phyloP scores from a whole-genome alignment of 53 echinoderm and acorn worm genomes.

The Henricia sp. region DNA sequence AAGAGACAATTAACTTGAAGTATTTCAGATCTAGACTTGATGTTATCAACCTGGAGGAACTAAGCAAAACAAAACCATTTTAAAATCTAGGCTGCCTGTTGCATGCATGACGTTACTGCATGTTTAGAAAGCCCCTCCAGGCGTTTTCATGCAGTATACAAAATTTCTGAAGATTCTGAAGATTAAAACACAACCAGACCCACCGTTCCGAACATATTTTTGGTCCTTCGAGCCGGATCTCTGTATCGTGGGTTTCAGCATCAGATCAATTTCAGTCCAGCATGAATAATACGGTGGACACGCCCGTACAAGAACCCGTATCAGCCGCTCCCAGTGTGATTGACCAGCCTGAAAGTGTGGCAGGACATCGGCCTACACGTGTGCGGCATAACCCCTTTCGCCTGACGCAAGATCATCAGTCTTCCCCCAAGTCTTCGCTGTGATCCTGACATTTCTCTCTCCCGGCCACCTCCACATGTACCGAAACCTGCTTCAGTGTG shows the following conservation, averaged over 20 bases:
- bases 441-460: not conserved
- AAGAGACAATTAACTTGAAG: too few species aligned
- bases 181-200: slow-evolving; percentile 10
- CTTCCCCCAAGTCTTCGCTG: not conserved
- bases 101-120: too few species aligned
- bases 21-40: too few species aligned
- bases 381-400: not conserved
- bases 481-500: slow-evolving; percentile 11
- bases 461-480: not conserved
- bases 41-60: too few species aligned
- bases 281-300: not conserved
- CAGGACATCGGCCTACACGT: not conserved
- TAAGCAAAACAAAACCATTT: too few species aligned
- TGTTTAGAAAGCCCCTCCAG: too few species aligned
- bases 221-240: slow-evolving; percentile 24
- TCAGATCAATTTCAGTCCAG: not conserved
- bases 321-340: not conserved
- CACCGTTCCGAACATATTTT: not conserved
- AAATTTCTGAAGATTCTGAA: too few species aligned
- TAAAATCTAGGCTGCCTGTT: too few species aligned
- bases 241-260: not conserved
- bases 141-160: too few species aligned
- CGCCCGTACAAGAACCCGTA: not conserved
- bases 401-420: slow-evolving; percentile 1
- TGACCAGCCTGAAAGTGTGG: not conserved